Percentiles rank a stretch among this genome's conserved stretches.
phyloP scores from a whole-genome alignment of 2,797 vertebrate species.

The Muscicapa comitata region DNA sequence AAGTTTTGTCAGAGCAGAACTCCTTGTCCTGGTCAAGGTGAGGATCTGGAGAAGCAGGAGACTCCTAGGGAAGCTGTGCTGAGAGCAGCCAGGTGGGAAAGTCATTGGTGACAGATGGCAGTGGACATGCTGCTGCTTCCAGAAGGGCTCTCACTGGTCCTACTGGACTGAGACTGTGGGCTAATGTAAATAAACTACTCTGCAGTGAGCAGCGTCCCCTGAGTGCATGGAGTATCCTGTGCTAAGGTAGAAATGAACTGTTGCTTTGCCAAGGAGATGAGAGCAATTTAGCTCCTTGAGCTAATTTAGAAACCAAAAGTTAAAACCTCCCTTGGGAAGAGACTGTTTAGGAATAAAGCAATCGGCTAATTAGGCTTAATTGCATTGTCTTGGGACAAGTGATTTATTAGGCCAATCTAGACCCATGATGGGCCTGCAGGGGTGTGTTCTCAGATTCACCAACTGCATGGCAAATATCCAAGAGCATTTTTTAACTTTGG shows the following conservation, averaged over 20 bases:
- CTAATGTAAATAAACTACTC: neutral
- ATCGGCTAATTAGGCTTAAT: conserved; percentile 71
- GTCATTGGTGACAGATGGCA: neutral
- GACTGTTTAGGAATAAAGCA: conserved; percentile 68
- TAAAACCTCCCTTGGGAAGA: conserved; percentile 66
- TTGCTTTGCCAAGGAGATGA: conserved; percentile 54
- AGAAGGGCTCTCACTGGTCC: neutral
- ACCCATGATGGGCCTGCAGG: conserved; percentile 59
- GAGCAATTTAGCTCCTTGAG: conserved; percentile 62
- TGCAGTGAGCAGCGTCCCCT: neutral
- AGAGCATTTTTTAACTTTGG: conserved; percentile 49
- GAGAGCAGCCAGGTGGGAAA: neutral
- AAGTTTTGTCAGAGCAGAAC: neutral
- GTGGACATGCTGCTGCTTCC: neutral
- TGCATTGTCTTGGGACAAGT: conserved; percentile 70
- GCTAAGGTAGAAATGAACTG: neutral
- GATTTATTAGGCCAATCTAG: conserved; percentile 71
- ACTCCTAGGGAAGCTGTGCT: neutral
- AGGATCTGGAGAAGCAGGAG: neutral
- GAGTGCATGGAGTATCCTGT: neutral
- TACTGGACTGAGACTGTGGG: neutral
- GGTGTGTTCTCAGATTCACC: conserved; percentile 30
- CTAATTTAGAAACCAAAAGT: conserved; percentile 70
- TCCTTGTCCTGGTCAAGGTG: neutral
- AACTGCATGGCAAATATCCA: conserved; percentile 59